A percentile compares a stretch with the other conserved stretches of the same genome.
Conservation (phyloP, 2,113 vertebrate species). For the Numenius arquata region DNA sequence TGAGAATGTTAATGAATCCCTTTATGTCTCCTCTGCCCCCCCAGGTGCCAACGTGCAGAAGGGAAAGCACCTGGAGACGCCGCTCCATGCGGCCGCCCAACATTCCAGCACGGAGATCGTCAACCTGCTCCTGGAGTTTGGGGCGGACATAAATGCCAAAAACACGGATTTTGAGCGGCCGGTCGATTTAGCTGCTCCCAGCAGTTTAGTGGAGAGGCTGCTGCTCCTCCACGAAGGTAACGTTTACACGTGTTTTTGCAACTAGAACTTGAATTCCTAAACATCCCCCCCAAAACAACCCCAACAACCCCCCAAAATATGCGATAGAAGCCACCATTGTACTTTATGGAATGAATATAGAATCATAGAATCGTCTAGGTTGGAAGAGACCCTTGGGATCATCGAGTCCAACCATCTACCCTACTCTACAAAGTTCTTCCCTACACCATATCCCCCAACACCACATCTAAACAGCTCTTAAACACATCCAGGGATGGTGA, state of each 20-base stretch:
- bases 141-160: conserved; percentile 89
- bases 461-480: too few relatives aligned
- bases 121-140: conserved; percentile 90
- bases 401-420: too few relatives aligned
- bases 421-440: too few relatives aligned
- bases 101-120: conserved; percentile 82
- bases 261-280: neutral
- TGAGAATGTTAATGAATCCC: neutral
- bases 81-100: conserved; percentile 89
- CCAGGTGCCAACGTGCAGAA: conserved; percentile 92
- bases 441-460: too few relatives aligned
- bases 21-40: neutral
- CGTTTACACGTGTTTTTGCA: neutral
- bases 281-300: neutral
- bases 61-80: conserved; percentile 88
- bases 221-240: conserved; percentile 90
- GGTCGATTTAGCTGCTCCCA: conserved; percentile 84
- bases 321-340: neutral
- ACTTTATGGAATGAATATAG: neutral
- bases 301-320: neutral
- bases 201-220: conserved; percentile 84
- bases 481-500: too few relatives aligned
- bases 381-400: too few relatives aligned
- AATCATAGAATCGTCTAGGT: too few relatives aligned
- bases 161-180: conserved; percentile 87